These are phyloP conservation scores for Pygocentrus nattereri DNA, from an alignment of 2,797 vertebrate genomes.

Conservation along the genomic window DNA sequence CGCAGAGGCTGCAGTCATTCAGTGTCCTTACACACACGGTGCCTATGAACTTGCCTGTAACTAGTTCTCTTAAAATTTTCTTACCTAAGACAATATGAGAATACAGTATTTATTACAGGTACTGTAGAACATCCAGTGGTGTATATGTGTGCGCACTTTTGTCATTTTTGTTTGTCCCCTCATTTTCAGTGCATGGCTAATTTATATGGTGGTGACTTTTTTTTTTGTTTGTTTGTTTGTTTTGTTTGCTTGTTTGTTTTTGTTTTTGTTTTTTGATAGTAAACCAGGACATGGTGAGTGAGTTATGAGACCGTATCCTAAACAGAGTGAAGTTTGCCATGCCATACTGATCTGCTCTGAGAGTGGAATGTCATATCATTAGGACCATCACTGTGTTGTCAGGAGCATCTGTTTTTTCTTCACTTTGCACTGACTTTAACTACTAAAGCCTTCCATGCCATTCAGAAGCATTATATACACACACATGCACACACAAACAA, in stretches of 20 bases:
- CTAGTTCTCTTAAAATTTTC: conserved; percentile 58
- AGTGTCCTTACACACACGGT: conserved; percentile 67
- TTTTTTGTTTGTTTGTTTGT: conserved; percentile 16
- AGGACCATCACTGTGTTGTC: conserved; percentile 47
- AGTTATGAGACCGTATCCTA: conserved; percentile 25
- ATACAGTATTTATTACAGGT: conserved; percentile 68
- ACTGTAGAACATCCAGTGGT: conserved; percentile 57
- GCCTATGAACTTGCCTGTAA: conserved; percentile 73
- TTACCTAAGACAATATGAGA: conserved; percentile 62
- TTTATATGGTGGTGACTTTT: conserved; percentile 25
- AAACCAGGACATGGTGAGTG: conserved; percentile 40
- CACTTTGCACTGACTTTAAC: conserved; percentile 60
- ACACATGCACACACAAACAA: conserved; percentile 44
- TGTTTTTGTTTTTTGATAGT: conserved; percentile 54
- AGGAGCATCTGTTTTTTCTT: conserved; percentile 30
- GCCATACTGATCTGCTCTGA: conserved; percentile 16
- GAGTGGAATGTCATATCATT: conserved; percentile 41
- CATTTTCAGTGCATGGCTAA: conserved; percentile 59
- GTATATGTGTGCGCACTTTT: conserved; percentile 51
- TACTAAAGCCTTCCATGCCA: conserved; percentile 69
- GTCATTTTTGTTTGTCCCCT: conserved; percentile 33
- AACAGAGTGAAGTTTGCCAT: conserved; percentile 4
- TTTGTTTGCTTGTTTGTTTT: conserved; percentile 17
- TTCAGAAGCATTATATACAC: conserved; percentile 65
- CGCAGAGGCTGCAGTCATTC: conserved; percentile 52